A percentile compares a stretch with the other conserved stretches of the same genome.
These are phyloP conservation scores for Andricus grossulariae DNA, from an alignment of 1,140 invertebrate species.

Conservation along the genomic window DNA sequence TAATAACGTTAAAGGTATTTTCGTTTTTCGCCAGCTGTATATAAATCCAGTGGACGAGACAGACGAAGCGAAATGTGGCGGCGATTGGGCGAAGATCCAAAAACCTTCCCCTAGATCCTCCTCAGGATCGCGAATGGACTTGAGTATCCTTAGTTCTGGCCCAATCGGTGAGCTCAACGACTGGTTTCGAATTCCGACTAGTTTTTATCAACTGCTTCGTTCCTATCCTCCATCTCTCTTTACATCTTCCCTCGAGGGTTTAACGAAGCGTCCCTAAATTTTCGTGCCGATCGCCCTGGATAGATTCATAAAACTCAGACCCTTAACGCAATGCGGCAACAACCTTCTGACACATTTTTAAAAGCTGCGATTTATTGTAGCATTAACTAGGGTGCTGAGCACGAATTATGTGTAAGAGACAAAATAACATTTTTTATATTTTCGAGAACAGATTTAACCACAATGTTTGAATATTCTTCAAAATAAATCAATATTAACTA, in stretches of 20 bases:
- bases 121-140: constrained; percentile 46
- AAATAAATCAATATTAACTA: too few species aligned
- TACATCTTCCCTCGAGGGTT: constrained; percentile 40
- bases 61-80: constrained; percentile 69
- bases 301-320: constrained; percentile 58
- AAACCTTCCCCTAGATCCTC: constrained; percentile 58
- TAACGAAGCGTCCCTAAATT: constrained; percentile 66
- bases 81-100: constrained; percentile 74
- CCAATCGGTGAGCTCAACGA: constrained; percentile 47
- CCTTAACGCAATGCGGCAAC: constrained; percentile 24
- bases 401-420: too few species aligned
- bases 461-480: too few species aligned
- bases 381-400: too few species aligned
- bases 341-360: neutral
- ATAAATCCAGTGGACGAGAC: constrained; percentile 59
- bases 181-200: constrained; percentile 41
- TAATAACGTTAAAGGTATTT: constrained; percentile 74
- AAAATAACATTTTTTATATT: too few species aligned
- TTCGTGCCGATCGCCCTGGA: constrained; percentile 49
- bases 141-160: constrained; percentile 44
- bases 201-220: constrained; percentile 43
- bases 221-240: constrained; percentile 2
- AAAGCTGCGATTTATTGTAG: neutral
- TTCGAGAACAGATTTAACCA: too few species aligned
- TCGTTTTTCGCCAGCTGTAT: constrained; percentile 60